Evolutionary conservation across 2,797 vertebrate species (phyloP).

Genomic region (Peromyscus eremicus): DNA sequence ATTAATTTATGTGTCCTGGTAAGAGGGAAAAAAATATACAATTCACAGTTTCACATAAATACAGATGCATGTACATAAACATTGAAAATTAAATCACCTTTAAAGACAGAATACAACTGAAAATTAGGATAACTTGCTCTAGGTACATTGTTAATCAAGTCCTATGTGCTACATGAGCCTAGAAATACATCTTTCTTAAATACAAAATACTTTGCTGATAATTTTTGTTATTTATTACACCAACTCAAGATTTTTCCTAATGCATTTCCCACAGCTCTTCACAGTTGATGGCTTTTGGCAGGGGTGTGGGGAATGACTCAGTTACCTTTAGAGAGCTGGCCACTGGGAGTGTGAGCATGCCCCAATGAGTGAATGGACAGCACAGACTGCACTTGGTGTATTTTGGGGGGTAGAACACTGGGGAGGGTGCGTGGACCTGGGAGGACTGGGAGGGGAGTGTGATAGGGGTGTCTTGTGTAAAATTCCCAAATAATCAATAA

Average conservation of each 20-base stretch:
- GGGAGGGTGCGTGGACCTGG: background rate
- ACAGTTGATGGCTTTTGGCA: background rate
- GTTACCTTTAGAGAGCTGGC: background rate
- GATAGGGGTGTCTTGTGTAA: background rate
- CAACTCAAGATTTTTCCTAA: background rate
- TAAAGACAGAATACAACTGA: background rate
- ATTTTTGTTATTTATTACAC: background rate
- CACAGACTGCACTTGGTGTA: background rate
- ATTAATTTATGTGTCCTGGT: background rate
- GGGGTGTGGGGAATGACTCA: background rate
- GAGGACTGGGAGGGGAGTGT: background rate
- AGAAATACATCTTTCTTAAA: background rate
- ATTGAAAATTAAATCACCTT: background rate
- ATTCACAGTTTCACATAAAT: background rate
- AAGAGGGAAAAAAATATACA: background rate
- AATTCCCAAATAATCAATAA: background rate
- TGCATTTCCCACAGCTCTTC: background rate
- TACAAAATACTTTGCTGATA: background rate
- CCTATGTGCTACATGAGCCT: background rate
- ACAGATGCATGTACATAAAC: too few species aligned
- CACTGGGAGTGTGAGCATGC: background rate
- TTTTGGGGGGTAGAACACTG: background rate
- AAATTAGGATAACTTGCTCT: background rate
- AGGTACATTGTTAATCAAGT: background rate
- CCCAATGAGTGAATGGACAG: background rate